Base-by-base conservation (phyloP, 2,797 vertebrate species). In the Pseudochromis fuscus region DNA sequence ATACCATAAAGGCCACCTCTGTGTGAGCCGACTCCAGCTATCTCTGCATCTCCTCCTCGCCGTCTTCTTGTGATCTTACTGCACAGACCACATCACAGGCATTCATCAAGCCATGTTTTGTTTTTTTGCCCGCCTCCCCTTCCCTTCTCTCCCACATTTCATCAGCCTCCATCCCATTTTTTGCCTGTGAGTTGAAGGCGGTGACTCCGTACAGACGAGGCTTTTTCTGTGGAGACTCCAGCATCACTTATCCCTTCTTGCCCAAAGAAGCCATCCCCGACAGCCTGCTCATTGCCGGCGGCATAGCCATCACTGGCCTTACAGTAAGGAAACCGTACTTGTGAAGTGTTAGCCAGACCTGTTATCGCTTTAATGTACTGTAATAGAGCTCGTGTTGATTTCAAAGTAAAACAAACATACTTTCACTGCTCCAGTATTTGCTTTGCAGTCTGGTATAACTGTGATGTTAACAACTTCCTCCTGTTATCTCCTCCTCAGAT, bases 121-220 rank as follows among this genome's bases (percentile, higher is more conserved):
- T 82, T 75, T 83, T 59, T 79, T 67, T 77, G 7, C 53, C 37
- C 16, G 2, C 10, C 16, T 27, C 44, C 40, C 68, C 9, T 60
- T 37, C 13, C 7, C 11, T 24, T 60, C 44, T 49, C 53, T 61
- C 33, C 40, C 44, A 24, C 75, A 52, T 83, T 52, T 68, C 75
- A 66, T 49, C 91, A 95, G 95, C 94, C 60, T 95, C 94, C 69
- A 91, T 95, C 74, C 95, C 95, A 23, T 95, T 95, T 87, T 89
- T 94, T 69, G 92, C 93, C 3, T 95, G 94, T 10, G 95, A 96
- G 86, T 72, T 95, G 50, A 88, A 91, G 67, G 81, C 93, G 0
- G 91, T 95, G 60, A 87, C 81, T 11, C 90, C 95, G 0, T 89
- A 95, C 61, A 87, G 40, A 44, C 91, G 90, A 27, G 95, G 95